Evolutionary conservation across 2,113 vertebrate species (phyloP).

Genomic region (Manacus vitellinus): DNA sequence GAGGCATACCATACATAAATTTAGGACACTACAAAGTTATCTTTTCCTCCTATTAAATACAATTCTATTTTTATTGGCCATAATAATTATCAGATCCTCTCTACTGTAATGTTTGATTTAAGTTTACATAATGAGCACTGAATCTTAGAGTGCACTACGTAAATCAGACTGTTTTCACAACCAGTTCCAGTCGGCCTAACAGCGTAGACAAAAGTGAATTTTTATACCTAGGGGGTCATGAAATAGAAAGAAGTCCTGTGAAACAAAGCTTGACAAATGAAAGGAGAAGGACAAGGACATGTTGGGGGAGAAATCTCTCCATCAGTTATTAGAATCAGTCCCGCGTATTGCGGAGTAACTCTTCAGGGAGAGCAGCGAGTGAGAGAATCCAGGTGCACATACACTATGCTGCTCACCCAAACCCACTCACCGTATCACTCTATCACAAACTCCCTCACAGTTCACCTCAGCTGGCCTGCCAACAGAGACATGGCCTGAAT

Average conservation of each 20-base stretch:
- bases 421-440: fast-evolving
- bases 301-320: not conserved
- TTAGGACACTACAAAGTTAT: not conserved
- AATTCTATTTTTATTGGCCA: not conserved
- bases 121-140: not conserved
- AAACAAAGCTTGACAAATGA: not conserved
- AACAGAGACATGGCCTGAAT: not conserved
- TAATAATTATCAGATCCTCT: not conserved
- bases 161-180: not conserved
- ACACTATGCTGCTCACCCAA: not conserved
- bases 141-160: not conserved
- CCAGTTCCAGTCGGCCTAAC: not conserved
- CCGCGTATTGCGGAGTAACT: not conserved
- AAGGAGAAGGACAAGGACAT: not conserved
- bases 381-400: fast-evolving
- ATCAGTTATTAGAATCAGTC: not conserved
- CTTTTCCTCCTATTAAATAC: not conserved
- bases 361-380: not conserved
- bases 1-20: not conserved
- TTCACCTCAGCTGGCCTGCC: not conserved
- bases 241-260: not conserved
- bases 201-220: not conserved
- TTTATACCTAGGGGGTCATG: not conserved
- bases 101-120: not conserved
- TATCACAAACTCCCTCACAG: not conserved